phyloP scores from a whole-genome alignment of 2,888 invertebrate species.

The Fissipunctia ypsillon region DNA sequence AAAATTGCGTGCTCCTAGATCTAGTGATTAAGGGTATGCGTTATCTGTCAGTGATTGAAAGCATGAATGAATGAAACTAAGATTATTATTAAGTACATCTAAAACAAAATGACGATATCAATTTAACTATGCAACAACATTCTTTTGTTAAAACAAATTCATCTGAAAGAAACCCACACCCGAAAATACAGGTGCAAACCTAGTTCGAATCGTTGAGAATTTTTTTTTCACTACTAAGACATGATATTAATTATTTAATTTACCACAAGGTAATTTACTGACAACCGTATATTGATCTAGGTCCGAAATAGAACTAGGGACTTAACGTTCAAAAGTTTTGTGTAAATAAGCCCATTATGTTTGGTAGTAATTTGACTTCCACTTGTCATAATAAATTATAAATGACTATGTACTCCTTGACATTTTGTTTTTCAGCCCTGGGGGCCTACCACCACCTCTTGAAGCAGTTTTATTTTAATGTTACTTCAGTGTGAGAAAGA shows the following conservation, averaged over 20 bases:
- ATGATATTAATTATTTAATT: no score
- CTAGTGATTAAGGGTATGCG: neutral
- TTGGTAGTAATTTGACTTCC: slow-evolving; percentile 10
- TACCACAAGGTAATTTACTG: no score
- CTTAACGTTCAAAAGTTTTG: neutral
- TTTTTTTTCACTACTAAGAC: neutral
- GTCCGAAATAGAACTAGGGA: neutral
- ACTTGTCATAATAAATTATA: slow-evolving; percentile 17
- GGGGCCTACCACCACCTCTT: no score
- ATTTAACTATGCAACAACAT: neutral
- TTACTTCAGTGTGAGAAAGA: no score
- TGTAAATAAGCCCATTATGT: neutral
- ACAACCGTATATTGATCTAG: neutral
- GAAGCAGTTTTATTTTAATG: no score
- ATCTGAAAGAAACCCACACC: neutral
- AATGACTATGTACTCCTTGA: no score
- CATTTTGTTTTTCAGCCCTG: neutral
- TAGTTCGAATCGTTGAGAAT: neutral
- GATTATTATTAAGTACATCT: no score
- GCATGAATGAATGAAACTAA: neutral
- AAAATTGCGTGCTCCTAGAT: neutral
- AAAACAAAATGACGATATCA: no score
- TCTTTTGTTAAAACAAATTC: neutral
- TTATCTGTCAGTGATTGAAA: neutral
- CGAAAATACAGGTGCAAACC: neutral